Conservation (phyloP, 1,140 invertebrate species). For the Muscidifurax raptorellus region DNA sequence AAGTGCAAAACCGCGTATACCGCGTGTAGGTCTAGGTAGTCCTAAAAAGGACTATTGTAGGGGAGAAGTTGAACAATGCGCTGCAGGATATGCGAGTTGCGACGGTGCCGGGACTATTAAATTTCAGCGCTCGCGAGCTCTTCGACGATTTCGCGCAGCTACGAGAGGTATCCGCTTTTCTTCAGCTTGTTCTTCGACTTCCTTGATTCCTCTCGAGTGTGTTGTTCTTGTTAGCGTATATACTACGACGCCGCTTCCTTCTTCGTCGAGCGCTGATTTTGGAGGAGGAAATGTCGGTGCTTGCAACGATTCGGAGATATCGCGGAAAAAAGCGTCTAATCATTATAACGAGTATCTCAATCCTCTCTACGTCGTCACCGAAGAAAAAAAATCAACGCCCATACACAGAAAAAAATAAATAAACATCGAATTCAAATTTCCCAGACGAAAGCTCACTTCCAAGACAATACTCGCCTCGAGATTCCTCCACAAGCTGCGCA, state of each 20-base stretch:
- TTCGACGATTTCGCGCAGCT: neutral
- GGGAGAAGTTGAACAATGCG: neutral
- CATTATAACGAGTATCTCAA: too few relatives aligned
- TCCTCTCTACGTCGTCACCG: too few relatives aligned
- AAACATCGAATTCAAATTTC: neutral
- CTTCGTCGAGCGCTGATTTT: too few relatives aligned
- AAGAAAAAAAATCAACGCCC: too few relatives aligned
- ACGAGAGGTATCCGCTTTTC: neutral
- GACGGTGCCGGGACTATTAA: conserved; percentile 64
- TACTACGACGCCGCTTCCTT: too few relatives aligned
- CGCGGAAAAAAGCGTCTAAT: too few relatives aligned
- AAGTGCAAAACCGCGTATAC: conserved; percentile 29
- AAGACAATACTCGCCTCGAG: neutral
- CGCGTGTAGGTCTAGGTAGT: neutral
- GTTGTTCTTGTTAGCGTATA: too few relatives aligned
- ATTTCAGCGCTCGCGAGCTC: conserved; percentile 62
- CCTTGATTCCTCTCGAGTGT: conserved; percentile 60
- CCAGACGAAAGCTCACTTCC: neutral
- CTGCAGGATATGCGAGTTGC: too few relatives aligned
- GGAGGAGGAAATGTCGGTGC: too few relatives aligned
- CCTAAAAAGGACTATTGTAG: neutral
- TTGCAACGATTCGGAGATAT: too few relatives aligned
- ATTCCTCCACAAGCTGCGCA: neutral
- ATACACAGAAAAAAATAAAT: too few relatives aligned
- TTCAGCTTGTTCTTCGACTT: neutral